Evolutionary conservation across 64 coral and sea anemone species (phyloP).

Genomic region (Montipora capricornis): DNA sequence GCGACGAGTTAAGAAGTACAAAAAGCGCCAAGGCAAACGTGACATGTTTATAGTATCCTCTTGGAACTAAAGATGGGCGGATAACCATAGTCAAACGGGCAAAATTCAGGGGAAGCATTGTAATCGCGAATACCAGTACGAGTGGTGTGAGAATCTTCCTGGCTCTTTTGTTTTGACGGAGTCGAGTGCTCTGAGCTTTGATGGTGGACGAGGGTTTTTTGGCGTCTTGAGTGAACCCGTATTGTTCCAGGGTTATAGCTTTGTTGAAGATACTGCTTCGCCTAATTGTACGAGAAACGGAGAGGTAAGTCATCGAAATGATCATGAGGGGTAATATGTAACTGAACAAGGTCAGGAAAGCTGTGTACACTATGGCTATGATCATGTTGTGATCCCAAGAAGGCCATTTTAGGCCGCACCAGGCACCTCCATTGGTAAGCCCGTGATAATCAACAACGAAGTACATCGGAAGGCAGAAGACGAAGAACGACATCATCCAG

Average conservation of each 20-base stretch:
- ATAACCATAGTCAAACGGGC: background rate
- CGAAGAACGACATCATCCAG: constrained; percentile 37
- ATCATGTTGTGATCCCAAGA: background rate
- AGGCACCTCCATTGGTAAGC: background rate
- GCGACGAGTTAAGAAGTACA: background rate
- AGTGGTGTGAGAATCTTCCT: constrained; percentile 37
- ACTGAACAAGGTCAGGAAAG: background rate
- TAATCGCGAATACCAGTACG: constrained; percentile 42
- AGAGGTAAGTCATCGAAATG: constrained; percentile 15
- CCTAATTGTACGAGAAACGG: background rate
- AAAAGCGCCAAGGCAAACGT: constrained; percentile 5
- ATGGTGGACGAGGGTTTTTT: background rate
- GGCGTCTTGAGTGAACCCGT: background rate
- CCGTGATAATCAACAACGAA: constrained; percentile 46
- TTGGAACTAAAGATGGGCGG: background rate
- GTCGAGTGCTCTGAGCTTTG: background rate
- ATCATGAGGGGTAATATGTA: constrained; percentile 40
- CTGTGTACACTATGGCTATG: constrained; percentile 6
- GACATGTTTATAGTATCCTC: constrained; percentile 8
- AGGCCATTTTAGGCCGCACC: background rate
- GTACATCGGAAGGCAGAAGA: constrained; percentile 40
- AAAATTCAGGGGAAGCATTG: constrained; percentile 52
- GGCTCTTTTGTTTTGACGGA: constrained; percentile 51
- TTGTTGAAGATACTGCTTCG: constrained; percentile 40
- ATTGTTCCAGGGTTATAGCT: background rate